Evolutionary conservation across 2,797 vertebrate genomes (phyloP).

Genomic region (Percopsis omiscomaycus): DNA sequence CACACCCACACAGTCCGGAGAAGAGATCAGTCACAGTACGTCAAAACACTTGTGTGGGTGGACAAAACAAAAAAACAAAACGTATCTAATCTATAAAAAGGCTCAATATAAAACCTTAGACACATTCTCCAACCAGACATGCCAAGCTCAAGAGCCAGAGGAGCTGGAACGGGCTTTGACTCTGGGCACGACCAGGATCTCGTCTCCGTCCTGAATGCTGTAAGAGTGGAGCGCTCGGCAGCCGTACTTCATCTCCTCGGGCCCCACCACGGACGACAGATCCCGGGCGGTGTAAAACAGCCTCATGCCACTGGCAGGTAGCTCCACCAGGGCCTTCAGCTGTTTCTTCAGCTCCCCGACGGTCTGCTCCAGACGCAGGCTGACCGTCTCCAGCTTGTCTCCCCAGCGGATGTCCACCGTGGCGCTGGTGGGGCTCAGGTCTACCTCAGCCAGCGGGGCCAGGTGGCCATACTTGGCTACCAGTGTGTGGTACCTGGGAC

Average conservation of each 20-base stretch:
- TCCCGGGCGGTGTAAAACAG: slow-evolving; percentile 91
- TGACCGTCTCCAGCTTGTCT: slow-evolving; percentile 85
- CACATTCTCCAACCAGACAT: slow-evolving; percentile 2
- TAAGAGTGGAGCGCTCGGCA: slow-evolving; percentile 91
- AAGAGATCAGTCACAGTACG: too few species aligned
- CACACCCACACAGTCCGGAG: too few species aligned
- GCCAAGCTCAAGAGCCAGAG: slow-evolving; percentile 39
- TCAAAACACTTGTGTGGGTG: not conserved
- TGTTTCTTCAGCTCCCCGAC: slow-evolving; percentile 92
- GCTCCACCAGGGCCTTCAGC: slow-evolving; percentile 84
- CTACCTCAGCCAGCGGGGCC: slow-evolving; percentile 91
- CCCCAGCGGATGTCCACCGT: slow-evolving; percentile 89
- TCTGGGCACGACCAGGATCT: slow-evolving; percentile 90
- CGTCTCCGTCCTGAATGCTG: slow-evolving; percentile 91
- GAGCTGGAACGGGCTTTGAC: slow-evolving; percentile 62
- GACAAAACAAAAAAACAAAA: not conserved
- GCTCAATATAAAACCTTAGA: slow-evolving; percentile 35
- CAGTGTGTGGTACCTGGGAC: slow-evolving; percentile 86
- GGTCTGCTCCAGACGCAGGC: slow-evolving; percentile 90
- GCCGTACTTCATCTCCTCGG: slow-evolving; percentile 91
- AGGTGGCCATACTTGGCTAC: slow-evolving; percentile 90
- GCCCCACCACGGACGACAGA: slow-evolving; percentile 79
- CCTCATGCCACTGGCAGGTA: slow-evolving; percentile 86
- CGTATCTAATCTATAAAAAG: not conserved
- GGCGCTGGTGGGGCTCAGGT: slow-evolving; percentile 86